Conservation (phyloP, 2,113 vertebrate species). For the Mystacornis crossleyi region DNA sequence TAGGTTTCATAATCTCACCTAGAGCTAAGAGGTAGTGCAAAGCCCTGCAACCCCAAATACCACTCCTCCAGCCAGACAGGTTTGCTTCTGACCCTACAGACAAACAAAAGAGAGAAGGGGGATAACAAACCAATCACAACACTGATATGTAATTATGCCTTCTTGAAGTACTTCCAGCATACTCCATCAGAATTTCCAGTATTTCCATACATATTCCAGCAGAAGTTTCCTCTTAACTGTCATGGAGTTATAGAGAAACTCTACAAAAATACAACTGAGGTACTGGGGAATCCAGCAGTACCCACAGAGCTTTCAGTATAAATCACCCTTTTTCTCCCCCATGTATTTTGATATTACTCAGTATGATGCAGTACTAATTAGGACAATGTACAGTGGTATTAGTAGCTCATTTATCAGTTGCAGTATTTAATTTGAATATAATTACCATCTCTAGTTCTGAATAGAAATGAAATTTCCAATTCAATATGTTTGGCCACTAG, state of each 20-base stretch:
- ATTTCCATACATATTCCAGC: no score
- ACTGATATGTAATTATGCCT: background rate
- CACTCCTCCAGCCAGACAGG: background rate
- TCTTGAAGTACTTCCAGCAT: background rate
- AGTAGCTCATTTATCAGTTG: background rate
- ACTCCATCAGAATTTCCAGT: no score
- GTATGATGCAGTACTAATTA: background rate
- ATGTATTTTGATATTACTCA: background rate
- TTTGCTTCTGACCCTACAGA: background rate
- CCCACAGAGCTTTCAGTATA: background rate
- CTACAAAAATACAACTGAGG: background rate
- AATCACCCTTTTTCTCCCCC: background rate
- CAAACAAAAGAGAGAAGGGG: background rate
- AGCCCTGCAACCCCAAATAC: background rate
- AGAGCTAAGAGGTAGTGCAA: background rate
- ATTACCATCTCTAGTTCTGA: background rate
- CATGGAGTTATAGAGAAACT: background rate
- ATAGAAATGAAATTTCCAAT: background rate
- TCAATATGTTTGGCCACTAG: background rate
- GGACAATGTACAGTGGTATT: background rate
- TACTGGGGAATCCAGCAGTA: background rate
- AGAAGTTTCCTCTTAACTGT: background rate
- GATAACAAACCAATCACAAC: accelerated
- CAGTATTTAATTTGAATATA: background rate
- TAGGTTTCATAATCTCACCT: background rate